Evolutionary conservation across 37 sponge, comb jelly and placozoan species (phyloP), one percentile per base, ranked within the genome.

Genomic region (Agelas oroides): DNA sequence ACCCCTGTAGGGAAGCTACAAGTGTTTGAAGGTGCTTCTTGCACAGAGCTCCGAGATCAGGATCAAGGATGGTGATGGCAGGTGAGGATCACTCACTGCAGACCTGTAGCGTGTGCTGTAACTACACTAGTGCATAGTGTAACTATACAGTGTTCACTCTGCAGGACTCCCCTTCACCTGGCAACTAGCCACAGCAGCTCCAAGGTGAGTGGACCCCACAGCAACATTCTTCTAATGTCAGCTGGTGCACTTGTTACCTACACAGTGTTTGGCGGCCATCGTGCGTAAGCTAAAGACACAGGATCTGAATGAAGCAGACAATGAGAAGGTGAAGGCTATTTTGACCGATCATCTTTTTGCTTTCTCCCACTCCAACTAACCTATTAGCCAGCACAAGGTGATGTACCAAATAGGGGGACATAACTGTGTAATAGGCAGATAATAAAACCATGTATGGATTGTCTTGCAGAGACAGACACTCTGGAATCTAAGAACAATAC

Each of bases 21-120:
- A 69, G 70, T 69, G 95, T 75, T 36, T 95, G 56, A 88, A 85
- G 81, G 23, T 80, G 38, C 61, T 95, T 70, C 27, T 94, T 27
- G 18, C 74, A 31, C 65, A 80, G 41, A 85, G 66, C 0, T 68
- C 87, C 0, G 77, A 84, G 79, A 20, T 79, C 28, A 69, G n/a
- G 16, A 76, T 87, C 20, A 88, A 88, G 57, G 97, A 96, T 63
- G 59, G 55, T 62, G 92, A 94, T 74, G 94, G 94, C 69, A 80
- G 93, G 93, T 92, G 36, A 53, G 68, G 14, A 58, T 11, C 35
- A 75, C 59, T 39, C 64, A 2, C 5, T 36, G 63, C 23, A 0
- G 33, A 5, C 17, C 5, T 8, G 35, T 68, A 25, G 2, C 19
- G n/a, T n/a, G n/a, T n/a, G n/a, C n/a, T n/a, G n/a, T n/a, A n/a